Evolutionary conservation across 1,140 invertebrate species (phyloP), one percentile per base, ranked within the genome.

Genomic region (Orussus abietinus): DNA sequence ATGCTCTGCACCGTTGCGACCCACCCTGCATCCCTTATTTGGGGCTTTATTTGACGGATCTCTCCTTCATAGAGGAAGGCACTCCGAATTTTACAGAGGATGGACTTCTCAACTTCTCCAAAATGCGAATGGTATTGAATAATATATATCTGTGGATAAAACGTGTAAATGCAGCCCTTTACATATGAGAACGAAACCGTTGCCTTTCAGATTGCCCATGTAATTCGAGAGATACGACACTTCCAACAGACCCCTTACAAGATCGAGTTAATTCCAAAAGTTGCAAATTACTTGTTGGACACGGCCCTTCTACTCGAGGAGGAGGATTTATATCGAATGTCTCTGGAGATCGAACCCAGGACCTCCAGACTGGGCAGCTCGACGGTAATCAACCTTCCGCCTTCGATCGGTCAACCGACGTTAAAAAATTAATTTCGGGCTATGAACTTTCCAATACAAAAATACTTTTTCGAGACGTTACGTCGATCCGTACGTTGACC

Each of bases 11-110:
- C 63, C 83, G 88, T 46, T 94, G 91, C 69, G 92, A 96, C 70
- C 91, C 92, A 26, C 92, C 92, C 0, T 93, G 90, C 59, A 93
- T 95, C 39, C 92, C 92, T 1, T 96, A 95, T 64, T 69, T 96
- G 34, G 92, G 92, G 14, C 84, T 95, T 77, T 96, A 96, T 64
- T 72, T 96, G 6, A 91, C 90, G 10, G 92, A 96, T 69, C 72
- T 96, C 6, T 92, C 90, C 1, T 95, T 95, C 65, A 94, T 96
- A 34, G 92, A 96, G 73, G 92, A 96, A 74, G 90, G 91, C 14
- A 93, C 91, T 7, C 86, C 91, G 3, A 93, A 93, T 62, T 89
- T 90, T 59, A 92, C 90, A 0, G 88, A 92, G 5, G 90, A 95
- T 44, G 84, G 86, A 35, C 75, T 96, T n/a, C 77, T 96, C 13